phyloP scores from a whole-genome alignment of 2,113 vertebrate genomes.

The Grammomys dolichurus region DNA sequence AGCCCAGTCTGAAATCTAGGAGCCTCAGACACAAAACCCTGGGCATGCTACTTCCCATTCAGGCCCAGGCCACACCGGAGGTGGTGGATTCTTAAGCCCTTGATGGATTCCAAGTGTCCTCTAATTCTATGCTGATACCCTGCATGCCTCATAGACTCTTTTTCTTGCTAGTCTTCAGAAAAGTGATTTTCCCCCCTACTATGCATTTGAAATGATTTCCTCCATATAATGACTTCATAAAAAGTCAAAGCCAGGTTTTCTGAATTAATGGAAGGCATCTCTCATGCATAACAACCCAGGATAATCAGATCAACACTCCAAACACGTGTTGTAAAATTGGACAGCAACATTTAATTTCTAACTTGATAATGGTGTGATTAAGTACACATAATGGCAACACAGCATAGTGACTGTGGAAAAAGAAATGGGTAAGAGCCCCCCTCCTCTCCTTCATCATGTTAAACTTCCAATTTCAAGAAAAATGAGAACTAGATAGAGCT shows the following conservation, averaged over 20 bases:
- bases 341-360: conserved; percentile 57
- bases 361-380: conserved; percentile 72
- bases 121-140: not conserved
- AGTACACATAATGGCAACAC: conserved; percentile 23
- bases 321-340: not conserved
- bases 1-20: not conserved
- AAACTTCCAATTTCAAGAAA: conserved; percentile 47
- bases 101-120: not conserved
- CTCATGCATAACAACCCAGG: conserved; percentile 29
- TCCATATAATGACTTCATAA: conserved; percentile 76
- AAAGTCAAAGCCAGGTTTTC: conserved; percentile 69
- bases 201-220: conserved; percentile 57
- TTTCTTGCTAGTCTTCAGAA: conserved; percentile 71
- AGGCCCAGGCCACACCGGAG: rapidly evolving
- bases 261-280: conserved; percentile 66
- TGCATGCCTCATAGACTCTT: no score
- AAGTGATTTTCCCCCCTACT: conserved; percentile 61
- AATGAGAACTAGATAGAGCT: not conserved
- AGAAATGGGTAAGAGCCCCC: not conserved
- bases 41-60: not conserved
- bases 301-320: conserved; percentile 57
- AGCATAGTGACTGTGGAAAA: not conserved
- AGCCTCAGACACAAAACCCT: not conserved
- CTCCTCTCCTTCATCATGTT: not conserved
- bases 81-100: rapidly evolving